phyloP scores from a whole-genome alignment of 2,888 invertebrate genomes.

The Oxycera nigricornis region DNA sequence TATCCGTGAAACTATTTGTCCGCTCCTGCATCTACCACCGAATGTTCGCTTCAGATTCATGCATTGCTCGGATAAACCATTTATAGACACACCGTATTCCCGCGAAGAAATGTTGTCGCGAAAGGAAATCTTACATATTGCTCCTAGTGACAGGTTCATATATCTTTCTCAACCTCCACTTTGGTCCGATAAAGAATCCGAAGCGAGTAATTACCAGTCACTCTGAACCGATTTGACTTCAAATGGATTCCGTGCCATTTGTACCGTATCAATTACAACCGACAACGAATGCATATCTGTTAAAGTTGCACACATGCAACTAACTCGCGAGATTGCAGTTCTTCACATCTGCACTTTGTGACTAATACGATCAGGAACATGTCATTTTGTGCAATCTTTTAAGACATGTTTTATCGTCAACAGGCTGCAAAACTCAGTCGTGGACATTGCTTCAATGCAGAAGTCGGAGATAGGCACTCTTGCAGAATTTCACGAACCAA shows the following conservation, averaged over 20 bases:
- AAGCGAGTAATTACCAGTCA: conserved; percentile 11
- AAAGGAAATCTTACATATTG: conserved; percentile 1
- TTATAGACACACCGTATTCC: neutral
- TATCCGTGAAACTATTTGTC: neutral
- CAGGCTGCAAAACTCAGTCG: no score
- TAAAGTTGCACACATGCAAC: no score
- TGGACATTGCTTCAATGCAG: no score
- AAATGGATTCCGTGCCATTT: conserved; percentile 19
- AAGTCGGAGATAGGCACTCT: no score
- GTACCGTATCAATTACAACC: neutral
- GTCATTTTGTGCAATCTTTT: neutral
- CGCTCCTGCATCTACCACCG: no score
- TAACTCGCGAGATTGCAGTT: no score
- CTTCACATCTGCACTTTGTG: neutral
- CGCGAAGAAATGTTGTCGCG: neutral
- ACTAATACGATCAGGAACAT: neutral
- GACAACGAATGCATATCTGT: neutral
- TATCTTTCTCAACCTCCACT: neutral
- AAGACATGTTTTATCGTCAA: no score
- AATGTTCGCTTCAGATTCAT: neutral
- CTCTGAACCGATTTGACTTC: neutral
- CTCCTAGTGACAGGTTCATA: conserved; percentile 18
- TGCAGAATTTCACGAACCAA: no score
- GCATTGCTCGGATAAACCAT: neutral
- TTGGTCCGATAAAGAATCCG: conserved; percentile 11